A percentile compares a stretch with the other conserved stretches of the same genome.
Conservation (phyloP, 1,140 invertebrate species). For the Hesperophylax magnus region DNA sequence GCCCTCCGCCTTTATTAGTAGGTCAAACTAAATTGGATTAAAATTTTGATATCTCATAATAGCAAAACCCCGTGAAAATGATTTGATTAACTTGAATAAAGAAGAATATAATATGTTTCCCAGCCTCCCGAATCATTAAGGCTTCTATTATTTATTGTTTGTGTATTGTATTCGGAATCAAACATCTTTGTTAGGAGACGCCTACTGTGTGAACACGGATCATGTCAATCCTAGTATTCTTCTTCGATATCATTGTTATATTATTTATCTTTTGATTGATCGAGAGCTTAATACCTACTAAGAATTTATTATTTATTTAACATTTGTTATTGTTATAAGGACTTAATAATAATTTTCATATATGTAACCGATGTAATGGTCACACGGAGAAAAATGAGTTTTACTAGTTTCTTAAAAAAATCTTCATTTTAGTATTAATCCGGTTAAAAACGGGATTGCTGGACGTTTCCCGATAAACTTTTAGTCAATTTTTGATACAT, state of each 20-base stretch:
- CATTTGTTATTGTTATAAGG: not conserved
- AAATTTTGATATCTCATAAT: constrained; percentile 28
- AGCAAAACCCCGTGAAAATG: constrained; percentile 40
- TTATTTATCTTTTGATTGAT: constrained; percentile 7
- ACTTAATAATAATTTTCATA: no score
- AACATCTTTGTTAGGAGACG: constrained; percentile 3
- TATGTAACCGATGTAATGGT: no score
- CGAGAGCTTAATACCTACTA: not conserved
- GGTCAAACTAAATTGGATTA: constrained; percentile 50
- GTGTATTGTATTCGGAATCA: constrained; percentile 22
- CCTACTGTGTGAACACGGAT: constrained; percentile 39
- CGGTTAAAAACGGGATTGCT: no score
- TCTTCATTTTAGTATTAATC: no score
- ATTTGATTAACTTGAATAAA: not conserved
- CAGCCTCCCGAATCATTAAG: constrained; percentile 43
- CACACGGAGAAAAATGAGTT: no score
- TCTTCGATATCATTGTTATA: constrained; percentile 13
- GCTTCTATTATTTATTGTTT: constrained; percentile 4
- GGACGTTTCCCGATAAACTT: no score
- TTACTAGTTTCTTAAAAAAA: no score
- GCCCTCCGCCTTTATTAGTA: constrained; percentile 32
- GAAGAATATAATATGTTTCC: constrained; percentile 1
- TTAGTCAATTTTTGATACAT: no score
- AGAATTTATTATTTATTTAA: no score
- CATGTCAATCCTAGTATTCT: constrained; percentile 8